Evolutionary conservation across 2,113 vertebrate genomes (phyloP).

Genomic region (Tympanuchus pallidicinctus): DNA sequence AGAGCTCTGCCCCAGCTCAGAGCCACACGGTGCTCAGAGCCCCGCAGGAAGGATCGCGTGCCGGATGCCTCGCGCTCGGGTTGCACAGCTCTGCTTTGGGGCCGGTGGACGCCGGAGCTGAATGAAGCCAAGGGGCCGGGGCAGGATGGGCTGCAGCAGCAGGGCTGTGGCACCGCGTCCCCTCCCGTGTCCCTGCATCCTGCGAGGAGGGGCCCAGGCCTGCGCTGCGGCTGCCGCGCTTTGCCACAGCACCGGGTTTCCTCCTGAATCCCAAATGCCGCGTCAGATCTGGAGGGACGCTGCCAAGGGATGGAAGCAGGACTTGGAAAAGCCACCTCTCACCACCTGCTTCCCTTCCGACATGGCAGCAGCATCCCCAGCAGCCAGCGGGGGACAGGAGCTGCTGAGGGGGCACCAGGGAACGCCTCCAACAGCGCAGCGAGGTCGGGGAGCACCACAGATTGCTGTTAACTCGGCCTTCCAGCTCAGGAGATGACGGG

Average conservation of each 20-base stretch:
- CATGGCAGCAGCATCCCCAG: neutral
- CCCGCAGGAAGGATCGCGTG: no score
- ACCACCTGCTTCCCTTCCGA: neutral
- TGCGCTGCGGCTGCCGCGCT: rapidly evolving
- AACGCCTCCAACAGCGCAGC: rapidly evolving
- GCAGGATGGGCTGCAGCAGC: neutral
- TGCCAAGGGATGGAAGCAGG: neutral
- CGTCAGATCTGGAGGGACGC: neutral
- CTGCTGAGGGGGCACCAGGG: neutral
- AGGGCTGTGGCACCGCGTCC: rapidly evolving
- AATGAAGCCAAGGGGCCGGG: neutral
- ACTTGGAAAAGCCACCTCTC: neutral
- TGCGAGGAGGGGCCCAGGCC: neutral
- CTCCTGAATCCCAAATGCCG: neutral
- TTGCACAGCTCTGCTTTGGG: no score
- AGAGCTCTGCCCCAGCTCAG: neutral
- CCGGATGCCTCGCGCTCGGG: no score
- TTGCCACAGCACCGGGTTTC: rapidly evolving
- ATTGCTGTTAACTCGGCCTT: neutral
- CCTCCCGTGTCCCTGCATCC: neutral
- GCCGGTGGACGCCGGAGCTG: no score
- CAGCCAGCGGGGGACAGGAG: neutral
- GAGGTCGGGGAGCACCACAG: neutral
- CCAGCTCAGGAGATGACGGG: neutral
- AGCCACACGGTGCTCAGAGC: no score